Evolutionary conservation across 2,888 invertebrate genomes (phyloP).

Genomic region (Alcis repandata): DNA sequence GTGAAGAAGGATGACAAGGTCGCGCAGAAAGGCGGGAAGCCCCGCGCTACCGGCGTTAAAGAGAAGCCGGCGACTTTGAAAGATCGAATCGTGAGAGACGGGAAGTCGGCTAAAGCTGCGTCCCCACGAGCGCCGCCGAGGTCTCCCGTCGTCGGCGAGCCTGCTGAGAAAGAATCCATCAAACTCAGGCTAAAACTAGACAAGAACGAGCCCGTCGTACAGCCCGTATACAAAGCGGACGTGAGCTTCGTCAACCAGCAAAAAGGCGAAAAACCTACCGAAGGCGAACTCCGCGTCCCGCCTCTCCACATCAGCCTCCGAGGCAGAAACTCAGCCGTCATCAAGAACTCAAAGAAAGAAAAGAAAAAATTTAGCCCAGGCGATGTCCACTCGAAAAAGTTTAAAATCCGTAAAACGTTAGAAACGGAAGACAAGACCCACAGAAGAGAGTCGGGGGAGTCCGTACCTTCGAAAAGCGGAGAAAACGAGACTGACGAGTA

Average conservation of each 20-base stretch:
- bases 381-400: conserved; percentile 84
- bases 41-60: conserved; percentile 70
- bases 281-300: conserved; percentile 92
- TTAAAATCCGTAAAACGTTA: conserved; percentile 79
- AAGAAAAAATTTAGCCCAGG: conserved; percentile 86
- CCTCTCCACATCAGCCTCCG: conserved; percentile 95
- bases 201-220: conserved; percentile 92
- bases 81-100: conserved; percentile 77
- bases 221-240: conserved; percentile 93
- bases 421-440: conserved; percentile 74
- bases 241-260: conserved; percentile 89
- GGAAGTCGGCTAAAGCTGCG: conserved; percentile 76
- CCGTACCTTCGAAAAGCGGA: conserved; percentile 66
- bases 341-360: conserved; percentile 91
- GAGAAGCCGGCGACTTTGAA: conserved; percentile 77
- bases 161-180: conserved; percentile 90
- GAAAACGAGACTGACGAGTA: conserved; percentile 80
- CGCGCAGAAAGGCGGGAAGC: conserved; percentile 76
- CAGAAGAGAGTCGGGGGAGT: conserved; percentile 72
- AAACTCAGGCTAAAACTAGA: conserved; percentile 94
- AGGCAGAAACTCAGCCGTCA: conserved; percentile 94
- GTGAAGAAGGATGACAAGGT: conserved; percentile 68
- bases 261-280: conserved; percentile 83
- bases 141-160: conserved; percentile 51
- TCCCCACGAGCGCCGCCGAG: conserved; percentile 67